These are phyloP conservation scores for Centrocercus urophasianus DNA, from an alignment of 2,113 vertebrate species.

Conservation along the genomic window DNA sequence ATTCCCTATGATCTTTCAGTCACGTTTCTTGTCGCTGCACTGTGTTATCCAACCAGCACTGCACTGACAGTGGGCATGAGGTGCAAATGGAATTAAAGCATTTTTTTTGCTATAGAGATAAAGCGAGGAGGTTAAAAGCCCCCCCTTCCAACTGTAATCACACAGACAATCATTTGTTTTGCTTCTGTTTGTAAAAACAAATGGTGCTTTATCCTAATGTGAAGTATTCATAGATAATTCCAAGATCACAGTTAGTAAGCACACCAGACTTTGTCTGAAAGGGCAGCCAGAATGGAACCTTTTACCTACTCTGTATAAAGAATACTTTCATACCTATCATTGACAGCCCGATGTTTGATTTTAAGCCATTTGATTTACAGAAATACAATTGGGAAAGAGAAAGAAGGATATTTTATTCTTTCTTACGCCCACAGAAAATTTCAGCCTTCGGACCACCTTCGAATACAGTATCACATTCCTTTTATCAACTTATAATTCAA, in stretches of 20 bases:
- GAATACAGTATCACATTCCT: conserved; percentile 50
- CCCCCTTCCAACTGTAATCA: neutral
- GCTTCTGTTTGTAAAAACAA: neutral
- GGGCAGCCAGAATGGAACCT: neutral
- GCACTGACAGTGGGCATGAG: neutral
- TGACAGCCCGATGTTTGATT: neutral
- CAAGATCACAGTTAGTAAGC: neutral
- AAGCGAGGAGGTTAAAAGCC: neutral
- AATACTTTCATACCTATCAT: neutral
- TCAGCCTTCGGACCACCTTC: conserved; percentile 65
- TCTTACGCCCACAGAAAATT: conserved; percentile 60
- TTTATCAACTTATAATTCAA: conserved; percentile 72
- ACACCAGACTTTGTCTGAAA: neutral
- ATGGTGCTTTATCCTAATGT: neutral
- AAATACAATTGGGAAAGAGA: conserved; percentile 46
- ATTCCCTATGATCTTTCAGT: neutral
- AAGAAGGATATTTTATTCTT: conserved; percentile 48
- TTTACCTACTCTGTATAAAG: neutral
- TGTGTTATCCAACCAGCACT: neutral
- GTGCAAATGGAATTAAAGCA: conserved; percentile 27
- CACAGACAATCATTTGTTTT: neutral
- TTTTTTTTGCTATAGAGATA: conserved; percentile 10
- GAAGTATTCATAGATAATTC: neutral
- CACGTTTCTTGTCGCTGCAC: neutral
- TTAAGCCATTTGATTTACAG: conserved; percentile 32